Evolutionary conservation across 2,113 vertebrate species (phyloP).

Genomic region (Limanda limanda): DNA sequence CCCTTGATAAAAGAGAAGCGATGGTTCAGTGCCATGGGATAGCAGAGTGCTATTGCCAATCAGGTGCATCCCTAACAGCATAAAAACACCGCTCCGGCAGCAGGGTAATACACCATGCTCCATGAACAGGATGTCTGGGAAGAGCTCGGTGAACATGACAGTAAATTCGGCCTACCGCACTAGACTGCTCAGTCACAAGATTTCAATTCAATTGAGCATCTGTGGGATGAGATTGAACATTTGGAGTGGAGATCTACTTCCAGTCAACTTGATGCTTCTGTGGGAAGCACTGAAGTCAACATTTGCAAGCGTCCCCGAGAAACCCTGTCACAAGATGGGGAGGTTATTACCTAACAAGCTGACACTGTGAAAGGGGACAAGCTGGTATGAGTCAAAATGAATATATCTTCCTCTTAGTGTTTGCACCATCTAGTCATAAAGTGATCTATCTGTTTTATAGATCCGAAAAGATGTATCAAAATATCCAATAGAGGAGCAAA

Average conservation of each 20-base stretch:
- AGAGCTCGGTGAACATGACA: constrained; percentile 57
- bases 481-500: no score
- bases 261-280: constrained; percentile 55
- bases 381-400: neutral
- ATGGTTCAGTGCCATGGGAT: constrained; percentile 55
- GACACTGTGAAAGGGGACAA: constrained; percentile 23
- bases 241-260: constrained; percentile 52
- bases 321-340: constrained; percentile 40
- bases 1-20: constrained; percentile 53
- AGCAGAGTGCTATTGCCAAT: constrained; percentile 52
- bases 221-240: constrained; percentile 60
- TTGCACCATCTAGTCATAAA: neutral
- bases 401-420: neutral
- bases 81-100: constrained; percentile 26
- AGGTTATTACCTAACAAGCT: constrained; percentile 51
- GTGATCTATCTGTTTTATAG: neutral
- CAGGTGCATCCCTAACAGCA: constrained; percentile 58
- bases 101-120: constrained; percentile 56
- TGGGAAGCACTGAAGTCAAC: constrained; percentile 58
- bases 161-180: constrained; percentile 51
- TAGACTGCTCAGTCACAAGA: constrained; percentile 57
- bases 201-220: constrained; percentile 68
- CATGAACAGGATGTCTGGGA: constrained; percentile 53
- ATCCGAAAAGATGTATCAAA: neutral
- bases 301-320: constrained; percentile 43